Evolutionary conservation across 2,797 vertebrate genomes (phyloP).

Genomic region (Urophycis tenuis): DNA sequence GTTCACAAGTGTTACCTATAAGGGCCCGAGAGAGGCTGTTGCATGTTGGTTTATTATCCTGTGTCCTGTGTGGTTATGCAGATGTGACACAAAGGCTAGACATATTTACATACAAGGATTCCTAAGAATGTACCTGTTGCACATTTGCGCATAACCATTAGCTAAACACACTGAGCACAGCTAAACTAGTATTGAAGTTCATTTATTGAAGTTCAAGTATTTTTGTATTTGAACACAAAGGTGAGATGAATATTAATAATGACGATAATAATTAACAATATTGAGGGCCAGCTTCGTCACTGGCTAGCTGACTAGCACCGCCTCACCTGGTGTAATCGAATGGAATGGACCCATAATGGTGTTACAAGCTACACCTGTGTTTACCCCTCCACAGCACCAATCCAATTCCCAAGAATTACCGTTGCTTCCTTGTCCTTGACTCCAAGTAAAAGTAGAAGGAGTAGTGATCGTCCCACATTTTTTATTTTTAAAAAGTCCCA

Average conservation of each 20-base stretch:
- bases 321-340: not conserved
- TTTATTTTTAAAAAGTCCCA: no score
- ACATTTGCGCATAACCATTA: not conserved
- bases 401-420: no score
- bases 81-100: not conserved
- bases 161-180: not conserved
- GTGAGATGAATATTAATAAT: not conserved
- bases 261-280: not conserved
- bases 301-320: not conserved
- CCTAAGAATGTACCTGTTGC: not conserved
- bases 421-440: no score
- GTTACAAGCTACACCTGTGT: not conserved
- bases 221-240: not conserved
- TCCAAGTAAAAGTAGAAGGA: no score
- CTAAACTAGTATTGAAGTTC: not conserved
- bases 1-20: slow-evolving; percentile 36
- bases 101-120: not conserved
- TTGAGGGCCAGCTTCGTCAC: not conserved
- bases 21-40: not conserved
- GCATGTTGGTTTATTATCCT: slow-evolving; percentile 6
- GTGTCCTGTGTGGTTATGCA: slow-evolving; percentile 8
- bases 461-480: no score
- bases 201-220: no score
- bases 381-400: not conserved
- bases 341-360: not conserved